Conservation (phyloP, 2,113 vertebrate genomes). For the Grantiella picta region DNA sequence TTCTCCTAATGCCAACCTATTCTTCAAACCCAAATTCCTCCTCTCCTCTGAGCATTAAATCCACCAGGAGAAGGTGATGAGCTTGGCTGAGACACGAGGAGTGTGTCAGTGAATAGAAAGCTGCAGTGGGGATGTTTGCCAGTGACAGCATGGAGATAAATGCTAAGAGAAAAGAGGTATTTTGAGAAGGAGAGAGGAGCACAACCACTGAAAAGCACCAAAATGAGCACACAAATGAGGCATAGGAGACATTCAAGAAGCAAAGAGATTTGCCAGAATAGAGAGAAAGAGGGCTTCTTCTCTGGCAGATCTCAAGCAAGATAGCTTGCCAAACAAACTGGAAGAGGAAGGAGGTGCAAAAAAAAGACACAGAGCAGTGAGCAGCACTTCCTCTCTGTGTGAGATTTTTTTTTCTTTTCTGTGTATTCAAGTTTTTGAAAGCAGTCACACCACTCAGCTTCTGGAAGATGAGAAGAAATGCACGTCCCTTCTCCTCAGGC, state of each 20-base stretch:
- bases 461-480: not conserved
- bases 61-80: not conserved
- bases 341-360: not conserved
- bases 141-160: not conserved
- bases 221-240: constrained; percentile 1
- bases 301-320: not conserved
- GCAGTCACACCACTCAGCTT: not conserved
- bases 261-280: not conserved
- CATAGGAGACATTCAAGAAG: not conserved
- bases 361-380: not conserved
- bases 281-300: not conserved
- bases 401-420: not conserved
- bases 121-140: not conserved
- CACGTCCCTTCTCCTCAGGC: not conserved
- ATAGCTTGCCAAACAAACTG: constrained; percentile 9
- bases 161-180: not conserved
- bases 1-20: not conserved
- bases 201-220: not conserved
- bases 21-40: not conserved
- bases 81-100: not conserved
- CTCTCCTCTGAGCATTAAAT: not conserved
- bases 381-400: not conserved
- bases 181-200: not conserved
- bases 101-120: not conserved
- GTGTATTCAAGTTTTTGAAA: not conserved